A percentile compares a stretch with the other conserved stretches of the same genome.
Conservation (phyloP, 2,888 invertebrate genomes). For the Melieria picta region DNA sequence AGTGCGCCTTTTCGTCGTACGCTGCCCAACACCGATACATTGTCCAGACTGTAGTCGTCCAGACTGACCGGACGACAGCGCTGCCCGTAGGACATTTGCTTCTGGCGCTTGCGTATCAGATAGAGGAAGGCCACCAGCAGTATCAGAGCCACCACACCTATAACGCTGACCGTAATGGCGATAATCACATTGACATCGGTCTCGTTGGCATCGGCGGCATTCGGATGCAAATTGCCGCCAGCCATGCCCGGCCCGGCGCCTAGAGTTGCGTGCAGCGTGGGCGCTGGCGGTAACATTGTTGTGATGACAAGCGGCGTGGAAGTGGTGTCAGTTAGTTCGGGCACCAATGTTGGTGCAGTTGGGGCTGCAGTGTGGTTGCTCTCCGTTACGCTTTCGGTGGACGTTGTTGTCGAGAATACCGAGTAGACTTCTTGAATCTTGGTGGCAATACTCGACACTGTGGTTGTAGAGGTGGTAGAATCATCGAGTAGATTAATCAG, state of each 20-base stretch:
- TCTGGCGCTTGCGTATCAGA: constrained; percentile 83
- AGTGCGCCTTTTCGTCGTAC: constrained; percentile 80
- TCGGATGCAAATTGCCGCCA: constrained; percentile 49
- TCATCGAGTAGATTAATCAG: constrained; percentile 53
- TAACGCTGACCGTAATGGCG: constrained; percentile 83
- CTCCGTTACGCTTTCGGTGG: not conserved
- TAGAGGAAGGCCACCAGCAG: constrained; percentile 80
- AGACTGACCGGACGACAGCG: constrained; percentile 88
- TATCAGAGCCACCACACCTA: constrained; percentile 81
- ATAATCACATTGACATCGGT: constrained; percentile 77
- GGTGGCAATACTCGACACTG: constrained; percentile 42
- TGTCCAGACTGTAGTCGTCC: constrained; percentile 90
- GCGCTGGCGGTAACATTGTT: constrained; percentile 33
- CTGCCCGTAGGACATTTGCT: constrained; percentile 84
- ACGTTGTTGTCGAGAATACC: constrained; percentile 41
- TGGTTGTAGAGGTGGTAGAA: constrained; percentile 42
- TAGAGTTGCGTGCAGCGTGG: constrained; percentile 27
- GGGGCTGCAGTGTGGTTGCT: constrained; percentile 32
- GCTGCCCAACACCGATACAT: constrained; percentile 83
- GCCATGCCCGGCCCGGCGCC: constrained; percentile 34
- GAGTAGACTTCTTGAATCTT: constrained; percentile 49
- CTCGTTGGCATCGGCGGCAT: constrained; percentile 51
- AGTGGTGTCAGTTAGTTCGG: constrained; percentile 33
- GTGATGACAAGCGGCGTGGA: constrained; percentile 16
- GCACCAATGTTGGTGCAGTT: constrained; percentile 41